Percentiles rank a stretch among this genome's conserved stretches.
Conservation (phyloP, 1,140 invertebrate genomes). For the Dolichoris vasculosae region DNA sequence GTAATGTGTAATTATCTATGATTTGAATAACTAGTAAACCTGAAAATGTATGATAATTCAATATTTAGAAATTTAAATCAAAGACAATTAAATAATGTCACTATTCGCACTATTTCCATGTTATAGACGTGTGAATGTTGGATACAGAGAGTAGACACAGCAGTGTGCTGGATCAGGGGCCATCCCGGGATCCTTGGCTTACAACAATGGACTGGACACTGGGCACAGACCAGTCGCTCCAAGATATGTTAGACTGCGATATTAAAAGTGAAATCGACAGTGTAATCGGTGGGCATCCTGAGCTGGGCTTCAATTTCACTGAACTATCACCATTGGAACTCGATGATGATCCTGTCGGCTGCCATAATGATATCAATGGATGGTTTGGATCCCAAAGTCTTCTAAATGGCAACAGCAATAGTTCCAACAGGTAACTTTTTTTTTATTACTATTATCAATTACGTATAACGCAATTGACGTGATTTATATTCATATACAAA, state of each 20-base stretch:
- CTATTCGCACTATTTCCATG: not conserved
- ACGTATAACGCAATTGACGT: too few relatives aligned
- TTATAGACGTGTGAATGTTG: constrained; percentile 73
- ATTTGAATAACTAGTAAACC: too few relatives aligned
- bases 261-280: constrained; percentile 88
- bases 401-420: constrained; percentile 71
- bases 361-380: constrained; percentile 75
- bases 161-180: constrained; percentile 72
- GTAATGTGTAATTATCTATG: too few relatives aligned
- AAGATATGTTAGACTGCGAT: constrained; percentile 87
- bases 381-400: constrained; percentile 78
- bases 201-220: constrained; percentile 77
- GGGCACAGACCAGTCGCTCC: constrained; percentile 78
- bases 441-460: not conserved
- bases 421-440: constrained; percentile 67
- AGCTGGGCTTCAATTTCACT: constrained; percentile 77
- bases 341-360: constrained; percentile 77
- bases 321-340: constrained; percentile 81
- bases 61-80: too few relatives aligned
- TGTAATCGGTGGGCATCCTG: constrained; percentile 78
- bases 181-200: constrained; percentile 71
- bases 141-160: constrained; percentile 72
- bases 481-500: too few relatives aligned
- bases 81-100: too few relatives aligned
- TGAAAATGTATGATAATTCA: too few relatives aligned